phyloP scores from a whole-genome alignment of 2,797 vertebrate genomes.

The Halcyon smyrnensis region DNA sequence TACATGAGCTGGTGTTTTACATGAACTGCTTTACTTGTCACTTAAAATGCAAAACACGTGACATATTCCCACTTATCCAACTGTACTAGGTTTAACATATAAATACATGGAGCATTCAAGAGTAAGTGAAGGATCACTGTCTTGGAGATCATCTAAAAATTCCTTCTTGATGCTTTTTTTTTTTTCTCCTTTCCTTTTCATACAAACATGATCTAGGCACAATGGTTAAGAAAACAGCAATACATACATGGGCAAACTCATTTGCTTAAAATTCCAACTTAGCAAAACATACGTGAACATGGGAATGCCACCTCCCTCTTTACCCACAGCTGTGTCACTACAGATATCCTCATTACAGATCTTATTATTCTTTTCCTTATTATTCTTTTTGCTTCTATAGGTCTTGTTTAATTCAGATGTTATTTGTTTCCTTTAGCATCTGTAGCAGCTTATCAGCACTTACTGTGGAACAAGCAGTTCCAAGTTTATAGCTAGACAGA shows the following conservation, averaged over 20 bases:
- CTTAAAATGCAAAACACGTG: background rate
- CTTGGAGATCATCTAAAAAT: background rate
- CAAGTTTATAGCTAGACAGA: background rate
- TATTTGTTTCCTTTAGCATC: background rate
- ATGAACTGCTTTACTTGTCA: background rate
- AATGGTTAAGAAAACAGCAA: background rate
- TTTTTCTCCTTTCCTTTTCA: background rate
- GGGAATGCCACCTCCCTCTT: background rate
- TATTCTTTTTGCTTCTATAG: background rate
- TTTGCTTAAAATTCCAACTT: background rate
- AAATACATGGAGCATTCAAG: background rate
- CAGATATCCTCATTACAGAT: background rate
- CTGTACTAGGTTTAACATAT: background rate
- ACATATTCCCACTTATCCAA: background rate
- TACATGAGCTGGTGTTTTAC: background rate
- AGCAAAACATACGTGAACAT: fast-evolving
- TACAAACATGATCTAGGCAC: background rate
- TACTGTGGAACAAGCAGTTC: background rate
- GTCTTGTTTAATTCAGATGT: background rate
- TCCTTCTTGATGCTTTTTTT: background rate
- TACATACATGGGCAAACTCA: background rate
- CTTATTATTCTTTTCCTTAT: background rate
- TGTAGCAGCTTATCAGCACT: background rate
- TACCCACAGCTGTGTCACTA: background rate
- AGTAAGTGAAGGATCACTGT: background rate